Conservation (phyloP, 2,888 invertebrate species). For the Tenthredo notha region DNA sequence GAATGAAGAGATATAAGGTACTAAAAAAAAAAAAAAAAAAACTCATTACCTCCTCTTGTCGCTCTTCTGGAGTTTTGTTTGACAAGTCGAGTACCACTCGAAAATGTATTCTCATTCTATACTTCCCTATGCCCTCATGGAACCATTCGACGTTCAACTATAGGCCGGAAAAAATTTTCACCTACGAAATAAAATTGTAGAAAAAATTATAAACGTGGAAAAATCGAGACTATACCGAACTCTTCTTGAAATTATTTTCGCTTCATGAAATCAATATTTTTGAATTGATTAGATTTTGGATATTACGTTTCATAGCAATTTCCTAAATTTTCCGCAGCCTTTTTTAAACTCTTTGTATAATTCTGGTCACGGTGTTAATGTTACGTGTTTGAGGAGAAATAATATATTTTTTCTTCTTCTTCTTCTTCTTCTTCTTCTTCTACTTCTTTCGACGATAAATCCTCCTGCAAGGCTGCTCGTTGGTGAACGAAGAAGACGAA, state of each 20-base stretch:
- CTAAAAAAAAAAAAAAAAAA: not conserved
- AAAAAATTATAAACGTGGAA: not conserved
- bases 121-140: not conserved
- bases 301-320: not conserved
- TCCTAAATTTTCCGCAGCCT: not conserved
- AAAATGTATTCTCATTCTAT: slow-evolving; percentile 10
- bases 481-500: slow-evolving; percentile 15
- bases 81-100: not conserved
- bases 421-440: not conserved
- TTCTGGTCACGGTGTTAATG: slow-evolving; percentile 6
- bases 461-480: not conserved
- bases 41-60: not conserved
- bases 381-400: not conserved
- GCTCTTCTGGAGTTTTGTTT: not conserved
- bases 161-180: not conserved
- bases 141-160: not conserved
- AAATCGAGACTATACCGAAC: not conserved
- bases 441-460: not conserved
- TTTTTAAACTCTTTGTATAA: not conserved
- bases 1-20: not conserved
- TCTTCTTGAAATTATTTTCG: not conserved
- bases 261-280: not conserved
- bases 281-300: not conserved
- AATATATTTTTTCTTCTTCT: not conserved
- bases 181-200: not conserved